phyloP scores from a whole-genome alignment of 2,113 vertebrate species.

The Neogale vison region DNA sequence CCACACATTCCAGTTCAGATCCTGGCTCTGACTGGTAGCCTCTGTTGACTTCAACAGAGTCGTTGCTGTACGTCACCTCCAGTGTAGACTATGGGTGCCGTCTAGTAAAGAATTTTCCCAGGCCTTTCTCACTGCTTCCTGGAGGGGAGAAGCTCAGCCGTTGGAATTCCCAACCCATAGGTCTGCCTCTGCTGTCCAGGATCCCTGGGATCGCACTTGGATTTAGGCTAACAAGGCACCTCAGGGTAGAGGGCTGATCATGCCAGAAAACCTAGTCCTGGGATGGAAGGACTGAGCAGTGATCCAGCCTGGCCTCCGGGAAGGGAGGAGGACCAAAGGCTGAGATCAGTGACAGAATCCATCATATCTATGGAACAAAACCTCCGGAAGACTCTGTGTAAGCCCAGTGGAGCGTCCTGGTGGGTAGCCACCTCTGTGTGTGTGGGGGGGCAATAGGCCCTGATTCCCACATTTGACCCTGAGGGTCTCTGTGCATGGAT shows the following conservation, averaged over 20 bases:
- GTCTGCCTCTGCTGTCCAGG: not conserved
- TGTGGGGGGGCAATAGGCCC: too few species aligned
- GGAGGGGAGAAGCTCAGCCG: too few species aligned
- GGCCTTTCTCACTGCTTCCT: not conserved
- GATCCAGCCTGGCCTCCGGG: not conserved
- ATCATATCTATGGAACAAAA: fast-evolving
- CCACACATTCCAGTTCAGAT: fast-evolving
- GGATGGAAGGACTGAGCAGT: not conserved
- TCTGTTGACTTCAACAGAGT: not conserved
- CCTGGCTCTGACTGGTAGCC: not conserved
- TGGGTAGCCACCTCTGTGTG: fast-evolving
- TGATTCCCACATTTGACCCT: not conserved
- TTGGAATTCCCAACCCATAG: not conserved
- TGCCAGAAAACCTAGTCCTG: not conserved
- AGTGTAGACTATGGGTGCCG: not conserved
- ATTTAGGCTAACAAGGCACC: not conserved
- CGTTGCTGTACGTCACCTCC: not conserved
- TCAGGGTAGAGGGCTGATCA: not conserved
- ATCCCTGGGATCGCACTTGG: not conserved
- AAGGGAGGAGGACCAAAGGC: not conserved
- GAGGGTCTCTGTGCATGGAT: not conserved
- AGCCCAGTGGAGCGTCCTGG: not conserved
- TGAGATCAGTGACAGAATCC: not conserved
- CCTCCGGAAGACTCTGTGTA: not conserved
- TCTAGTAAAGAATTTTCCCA: not conserved